Conservation (phyloP, 2,797 vertebrate species). For the Myiothlypis chrysogaster region DNA sequence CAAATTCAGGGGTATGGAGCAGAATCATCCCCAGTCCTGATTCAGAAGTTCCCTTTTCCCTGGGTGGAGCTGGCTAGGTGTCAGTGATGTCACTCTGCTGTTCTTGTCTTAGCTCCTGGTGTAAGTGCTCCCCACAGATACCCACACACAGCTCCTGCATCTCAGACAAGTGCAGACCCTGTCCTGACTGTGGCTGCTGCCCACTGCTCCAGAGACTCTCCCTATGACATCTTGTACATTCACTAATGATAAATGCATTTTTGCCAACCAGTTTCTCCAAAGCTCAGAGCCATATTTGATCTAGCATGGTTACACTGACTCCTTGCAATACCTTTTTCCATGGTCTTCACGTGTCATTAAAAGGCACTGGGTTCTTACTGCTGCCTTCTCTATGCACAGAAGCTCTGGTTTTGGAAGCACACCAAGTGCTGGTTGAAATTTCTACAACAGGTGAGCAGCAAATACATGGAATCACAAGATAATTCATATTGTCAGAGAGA, state of each 20-base stretch:
- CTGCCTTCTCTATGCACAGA: constrained; percentile 48
- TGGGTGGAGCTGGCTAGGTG: not conserved
- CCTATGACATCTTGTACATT: not conserved
- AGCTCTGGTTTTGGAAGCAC: constrained; percentile 85
- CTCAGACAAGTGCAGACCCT: not conserved
- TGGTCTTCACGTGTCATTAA: accelerated
- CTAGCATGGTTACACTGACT: not conserved
- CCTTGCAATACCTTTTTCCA: not conserved
- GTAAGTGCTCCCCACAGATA: not conserved
- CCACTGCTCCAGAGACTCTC: not conserved
- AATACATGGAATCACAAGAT: not conserved
- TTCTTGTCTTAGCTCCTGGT: not conserved
- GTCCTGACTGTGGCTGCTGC: not conserved
- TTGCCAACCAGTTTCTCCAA: not conserved
- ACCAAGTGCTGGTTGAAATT: constrained; percentile 82
- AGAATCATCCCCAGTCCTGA: not conserved
- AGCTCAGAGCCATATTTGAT: not conserved
- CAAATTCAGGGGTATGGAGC: not conserved
- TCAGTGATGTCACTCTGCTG: not conserved
- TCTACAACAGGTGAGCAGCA: constrained; percentile 58
- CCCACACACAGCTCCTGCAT: not conserved
- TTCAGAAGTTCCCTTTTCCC: not conserved
- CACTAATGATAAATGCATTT: not conserved
- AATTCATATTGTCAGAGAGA: not conserved
- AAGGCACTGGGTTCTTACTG: not conserved